These are phyloP conservation scores for Phaethon lepturus DNA, from an alignment of 2,113 vertebrate genomes.

Conservation along the genomic window DNA sequence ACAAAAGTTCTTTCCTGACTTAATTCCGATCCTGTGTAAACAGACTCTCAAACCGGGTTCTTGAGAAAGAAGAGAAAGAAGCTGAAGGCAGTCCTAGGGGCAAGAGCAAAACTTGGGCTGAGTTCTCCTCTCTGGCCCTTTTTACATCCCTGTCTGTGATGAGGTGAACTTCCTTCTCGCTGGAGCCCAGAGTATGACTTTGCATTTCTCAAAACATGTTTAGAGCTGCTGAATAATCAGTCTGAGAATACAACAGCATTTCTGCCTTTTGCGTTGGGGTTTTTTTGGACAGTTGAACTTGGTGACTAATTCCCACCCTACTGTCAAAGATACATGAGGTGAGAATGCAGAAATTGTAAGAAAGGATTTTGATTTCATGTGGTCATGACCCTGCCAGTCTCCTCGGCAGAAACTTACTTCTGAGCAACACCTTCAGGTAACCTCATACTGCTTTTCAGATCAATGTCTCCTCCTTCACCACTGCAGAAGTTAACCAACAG, in stretches of 20 bases:
- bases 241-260: background rate
- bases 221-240: slow-evolving; percentile 51
- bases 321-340: background rate
- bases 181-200: background rate
- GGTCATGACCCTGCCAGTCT: background rate
- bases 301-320: background rate
- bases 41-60: background rate
- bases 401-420: background rate
- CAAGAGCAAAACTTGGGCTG: background rate
- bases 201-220: background rate
- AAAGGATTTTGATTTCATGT: background rate
- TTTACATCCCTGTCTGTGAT: background rate
- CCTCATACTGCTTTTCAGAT: background rate
- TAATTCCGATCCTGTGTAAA: background rate
- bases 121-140: background rate
- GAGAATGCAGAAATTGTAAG: background rate
- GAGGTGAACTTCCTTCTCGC: background rate
- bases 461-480: background rate
- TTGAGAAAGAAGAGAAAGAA: background rate
- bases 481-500: background rate
- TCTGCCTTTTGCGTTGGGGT: background rate
- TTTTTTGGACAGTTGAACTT: background rate
- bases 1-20: background rate
- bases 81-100: background rate
- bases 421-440: background rate